Evolutionary conservation across 1,140 invertebrate species (phyloP).

Genomic region (Ooceraea biroi): DNA sequence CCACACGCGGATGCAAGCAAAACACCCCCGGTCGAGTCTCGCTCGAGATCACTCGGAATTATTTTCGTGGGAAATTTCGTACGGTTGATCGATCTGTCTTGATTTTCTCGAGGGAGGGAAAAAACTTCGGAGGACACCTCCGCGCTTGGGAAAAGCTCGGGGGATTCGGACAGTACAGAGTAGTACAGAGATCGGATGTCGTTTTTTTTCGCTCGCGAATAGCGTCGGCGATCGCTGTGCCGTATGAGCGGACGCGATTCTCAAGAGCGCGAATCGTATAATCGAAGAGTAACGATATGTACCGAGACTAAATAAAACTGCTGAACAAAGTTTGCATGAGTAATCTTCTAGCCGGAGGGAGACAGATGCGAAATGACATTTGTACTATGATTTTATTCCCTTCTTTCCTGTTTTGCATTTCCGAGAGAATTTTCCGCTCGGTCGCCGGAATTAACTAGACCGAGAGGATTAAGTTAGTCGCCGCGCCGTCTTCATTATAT

Average conservation of each 20-base stretch:
- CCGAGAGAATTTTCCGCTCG: not conserved
- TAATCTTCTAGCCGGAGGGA: conserved; percentile 14
- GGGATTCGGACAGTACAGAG: too few relatives aligned
- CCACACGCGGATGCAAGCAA: too few relatives aligned
- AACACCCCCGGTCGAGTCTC: too few relatives aligned
- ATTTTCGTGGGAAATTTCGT: too few relatives aligned
- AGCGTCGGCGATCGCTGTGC: not conserved
- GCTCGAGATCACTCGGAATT: too few relatives aligned
- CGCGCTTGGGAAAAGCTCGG: not conserved
- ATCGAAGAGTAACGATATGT: not conserved
- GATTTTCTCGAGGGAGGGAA: not conserved
- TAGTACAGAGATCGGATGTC: not conserved
- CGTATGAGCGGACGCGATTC: not conserved
- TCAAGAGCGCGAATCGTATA: not conserved
- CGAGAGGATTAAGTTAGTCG: conserved; percentile 27
- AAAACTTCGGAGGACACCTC: not conserved
- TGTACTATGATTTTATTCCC: conserved; percentile 51
- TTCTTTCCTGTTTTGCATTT: not conserved
- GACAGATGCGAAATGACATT: conserved; percentile 40
- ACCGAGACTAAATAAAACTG: conserved; percentile 15
- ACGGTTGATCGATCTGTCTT: conserved; percentile 6
- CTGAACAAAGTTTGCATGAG: conserved; percentile 11
- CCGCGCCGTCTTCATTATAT: not conserved
- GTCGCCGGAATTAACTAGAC: conserved; percentile 4
- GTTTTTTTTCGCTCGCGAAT: conserved; percentile 23